Base-by-base conservation (phyloP, 2,888 invertebrate species). In the Colostygia pectinataria region DNA sequence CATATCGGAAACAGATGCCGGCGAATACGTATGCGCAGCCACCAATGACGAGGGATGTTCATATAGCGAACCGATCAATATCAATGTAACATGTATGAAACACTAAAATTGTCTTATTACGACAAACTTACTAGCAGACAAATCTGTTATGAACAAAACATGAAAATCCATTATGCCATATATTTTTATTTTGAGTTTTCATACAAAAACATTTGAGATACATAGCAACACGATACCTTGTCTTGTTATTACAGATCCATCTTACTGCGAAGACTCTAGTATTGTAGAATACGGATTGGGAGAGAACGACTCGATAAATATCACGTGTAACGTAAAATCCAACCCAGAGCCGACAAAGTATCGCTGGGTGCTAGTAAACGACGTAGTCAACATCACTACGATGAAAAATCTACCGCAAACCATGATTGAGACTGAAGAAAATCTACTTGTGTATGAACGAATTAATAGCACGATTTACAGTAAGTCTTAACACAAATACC, bases 61-160 rank as follows among this genome's bases (percentile, higher is more conserved):
- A 0, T 82, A 80, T 60, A 84, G 85, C 61, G 78, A 84, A 1
- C 78, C 82, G 0, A 48, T 89, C 4, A 29, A 66, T 36, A 46
- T 90, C 1, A 78, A 87, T 41, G 72, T 90, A 25, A 81, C 70
- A 43, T 89, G 90, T 90, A 66, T 71, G 84, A n/a, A n/a, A n/a
- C n/a, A n/a, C n/a, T n/a, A n/a, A n/a, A n/a, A n/a, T n/a, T n/a
- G n/a, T n/a, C n/a, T n/a, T n/a, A n/a, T n/a, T n/a, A n/a, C n/a
- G n/a, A n/a, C n/a, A n/a, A n/a, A n/a, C n/a, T n/a, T n/a, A n/a
- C n/a, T n/a, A n/a, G n/a, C n/a, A n/a, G n/a, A n/a, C n/a, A n/a
- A n/a, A n/a, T n/a, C n/a, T n/a, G n/a, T n/a, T n/a, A n/a, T n/a
- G n/a, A n/a, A n/a, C n/a, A n/a, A n/a, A n/a, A n/a, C n/a, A n/a